Evolutionary conservation across 2,113 vertebrate genomes (phyloP).

Genomic region (Macroglossus sobrinus): DNA sequence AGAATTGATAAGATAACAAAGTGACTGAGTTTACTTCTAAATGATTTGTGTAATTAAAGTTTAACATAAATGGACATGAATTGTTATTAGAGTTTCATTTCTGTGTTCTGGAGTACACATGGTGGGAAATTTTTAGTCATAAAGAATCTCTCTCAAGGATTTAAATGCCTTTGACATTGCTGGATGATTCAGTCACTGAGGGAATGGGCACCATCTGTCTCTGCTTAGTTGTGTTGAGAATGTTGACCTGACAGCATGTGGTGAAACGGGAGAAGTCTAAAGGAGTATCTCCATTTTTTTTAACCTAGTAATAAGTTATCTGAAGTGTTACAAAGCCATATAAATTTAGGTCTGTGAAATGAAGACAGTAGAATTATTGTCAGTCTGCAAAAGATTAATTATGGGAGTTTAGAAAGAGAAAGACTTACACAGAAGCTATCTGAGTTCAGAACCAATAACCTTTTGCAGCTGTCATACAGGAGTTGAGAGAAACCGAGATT

Average conservation of each 20-base stretch:
- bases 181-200: constrained; percentile 52
- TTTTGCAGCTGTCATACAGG: constrained; percentile 72
- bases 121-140: constrained; percentile 54
- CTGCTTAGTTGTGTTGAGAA: constrained; percentile 51
- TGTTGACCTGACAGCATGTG: constrained; percentile 44
- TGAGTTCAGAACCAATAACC: constrained; percentile 67
- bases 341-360: constrained; percentile 45
- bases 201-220: constrained; percentile 65
- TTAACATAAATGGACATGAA: constrained; percentile 52
- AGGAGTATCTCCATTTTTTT: constrained; percentile 63
- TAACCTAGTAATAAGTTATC: constrained; percentile 62
- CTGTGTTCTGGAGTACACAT: constrained; percentile 12
- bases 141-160: constrained; percentile 52
- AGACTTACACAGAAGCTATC: constrained; percentile 69
- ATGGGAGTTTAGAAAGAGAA: constrained; percentile 64
- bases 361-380: constrained; percentile 72
- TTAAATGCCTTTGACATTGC: constrained; percentile 59
- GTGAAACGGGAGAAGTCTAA: constrained; percentile 49
- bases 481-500: not conserved
- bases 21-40: not conserved
- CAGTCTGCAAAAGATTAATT: constrained; percentile 78
- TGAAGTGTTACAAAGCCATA: constrained; percentile 62
- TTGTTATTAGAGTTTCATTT: constrained; percentile 51
- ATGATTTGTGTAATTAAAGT: constrained; percentile 60
- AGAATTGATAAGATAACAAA: constrained; percentile 25